These are phyloP conservation scores for Bombus difficillimus DNA, from an alignment of 1,140 invertebrate species.

Conservation along the genomic window DNA sequence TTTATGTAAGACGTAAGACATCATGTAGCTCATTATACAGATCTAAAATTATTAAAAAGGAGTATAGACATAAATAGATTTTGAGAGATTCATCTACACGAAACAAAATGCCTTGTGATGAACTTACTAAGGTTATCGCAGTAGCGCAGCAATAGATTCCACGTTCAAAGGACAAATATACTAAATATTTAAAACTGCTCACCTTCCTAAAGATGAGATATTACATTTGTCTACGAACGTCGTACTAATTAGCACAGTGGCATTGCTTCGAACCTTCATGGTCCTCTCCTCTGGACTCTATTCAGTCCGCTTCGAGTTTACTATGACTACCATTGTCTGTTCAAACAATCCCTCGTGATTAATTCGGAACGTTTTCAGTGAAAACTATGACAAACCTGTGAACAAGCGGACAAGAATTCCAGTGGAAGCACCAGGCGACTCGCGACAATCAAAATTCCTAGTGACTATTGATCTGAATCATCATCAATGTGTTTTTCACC, in stretches of 20 bases:
- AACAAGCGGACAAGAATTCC: constrained; percentile 33
- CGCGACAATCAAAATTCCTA: constrained; percentile 41
- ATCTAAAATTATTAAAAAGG: no score
- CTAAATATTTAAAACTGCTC: constrained; percentile 20
- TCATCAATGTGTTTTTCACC: neutral
- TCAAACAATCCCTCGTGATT: constrained; percentile 66
- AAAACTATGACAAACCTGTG: constrained; percentile 54
- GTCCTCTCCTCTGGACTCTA: constrained; percentile 34
- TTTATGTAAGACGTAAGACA: no score
- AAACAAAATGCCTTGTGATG: neutral
- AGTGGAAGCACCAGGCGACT: constrained; percentile 8
- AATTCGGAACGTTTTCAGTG: constrained; percentile 64
- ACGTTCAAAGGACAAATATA: neutral
- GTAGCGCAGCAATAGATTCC: neutral
- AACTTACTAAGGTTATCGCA: neutral
- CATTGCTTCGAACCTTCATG: constrained; percentile 52
- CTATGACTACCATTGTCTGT: constrained; percentile 62
- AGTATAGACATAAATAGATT: neutral
- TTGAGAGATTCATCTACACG: neutral
- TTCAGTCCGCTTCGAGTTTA: constrained; percentile 59
- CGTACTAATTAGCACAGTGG: constrained; percentile 59
- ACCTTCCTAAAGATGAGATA: constrained; percentile 37
- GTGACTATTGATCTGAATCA: neutral
- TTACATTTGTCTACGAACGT: constrained; percentile 42
- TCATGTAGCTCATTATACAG: no score